Conservation (phyloP, 2,797 vertebrate species). For the Schizopygopsis malacanthus region DNA sequence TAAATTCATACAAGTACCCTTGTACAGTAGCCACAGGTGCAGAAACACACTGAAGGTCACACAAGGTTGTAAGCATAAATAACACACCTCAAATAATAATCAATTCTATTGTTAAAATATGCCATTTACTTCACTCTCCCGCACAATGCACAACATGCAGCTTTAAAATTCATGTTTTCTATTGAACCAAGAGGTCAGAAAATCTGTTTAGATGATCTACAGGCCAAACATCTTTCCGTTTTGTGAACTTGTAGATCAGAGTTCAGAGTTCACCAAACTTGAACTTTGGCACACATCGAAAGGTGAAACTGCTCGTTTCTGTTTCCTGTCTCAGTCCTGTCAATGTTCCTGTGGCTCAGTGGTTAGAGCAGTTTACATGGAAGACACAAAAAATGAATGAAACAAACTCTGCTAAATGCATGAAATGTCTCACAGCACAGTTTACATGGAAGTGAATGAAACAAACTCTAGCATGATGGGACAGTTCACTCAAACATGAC, state of each 20-base stretch:
- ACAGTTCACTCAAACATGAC: background rate
- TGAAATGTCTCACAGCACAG: background rate
- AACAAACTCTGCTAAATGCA: too few species aligned
- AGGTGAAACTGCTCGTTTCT: background rate
- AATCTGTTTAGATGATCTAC: background rate
- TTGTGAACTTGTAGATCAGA: background rate
- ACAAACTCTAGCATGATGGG: background rate
- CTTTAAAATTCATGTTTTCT: background rate
- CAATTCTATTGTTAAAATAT: background rate
- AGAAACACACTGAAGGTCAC: slow-evolving; percentile 2
- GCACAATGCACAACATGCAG: background rate
- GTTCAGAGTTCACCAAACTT: background rate
- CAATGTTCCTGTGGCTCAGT: too few species aligned
- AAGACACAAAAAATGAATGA: too few species aligned
- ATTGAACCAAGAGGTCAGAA: background rate
- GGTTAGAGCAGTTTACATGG: too few species aligned
- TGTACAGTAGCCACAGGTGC: background rate
- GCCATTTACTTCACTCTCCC: background rate
- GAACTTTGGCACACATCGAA: background rate
- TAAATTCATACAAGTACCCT: background rate
- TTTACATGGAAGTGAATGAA: background rate
- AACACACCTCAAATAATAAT: background rate
- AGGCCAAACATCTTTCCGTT: background rate
- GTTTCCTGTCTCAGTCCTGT: background rate
- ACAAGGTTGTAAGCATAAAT: background rate